Conservation (phyloP, 2,888 invertebrate species). For the Scaptomyza parva region DNA sequence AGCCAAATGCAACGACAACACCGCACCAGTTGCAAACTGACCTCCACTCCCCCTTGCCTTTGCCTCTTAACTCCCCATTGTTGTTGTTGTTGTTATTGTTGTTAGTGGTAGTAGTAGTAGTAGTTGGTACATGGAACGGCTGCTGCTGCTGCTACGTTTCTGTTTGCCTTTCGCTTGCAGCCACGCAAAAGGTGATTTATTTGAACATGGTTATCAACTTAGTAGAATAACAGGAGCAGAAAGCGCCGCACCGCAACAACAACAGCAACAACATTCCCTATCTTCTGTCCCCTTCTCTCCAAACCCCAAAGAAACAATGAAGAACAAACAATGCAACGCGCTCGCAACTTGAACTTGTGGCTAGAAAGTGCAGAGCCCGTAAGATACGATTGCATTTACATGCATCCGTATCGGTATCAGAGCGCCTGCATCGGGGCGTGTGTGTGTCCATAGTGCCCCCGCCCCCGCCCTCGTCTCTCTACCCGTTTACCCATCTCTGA, state of each 20-base stretch:
- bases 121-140: slow-evolving; percentile 46
- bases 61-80: background rate
- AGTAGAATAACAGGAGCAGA: slow-evolving; percentile 83
- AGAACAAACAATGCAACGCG: slow-evolving; percentile 80
- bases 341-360: slow-evolving; percentile 78
- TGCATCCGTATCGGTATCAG: slow-evolving; percentile 77
- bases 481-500: background rate
- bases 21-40: slow-evolving; percentile 49
- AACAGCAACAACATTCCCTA: slow-evolving; percentile 22
- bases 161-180: slow-evolving; percentile 77
- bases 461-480: background rate
- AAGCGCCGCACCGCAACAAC: slow-evolving; percentile 73
- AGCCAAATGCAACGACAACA: slow-evolving; percentile 78
- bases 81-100: slow-evolving; percentile 21
- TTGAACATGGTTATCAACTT: slow-evolving; percentile 85
- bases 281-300: slow-evolving; percentile 14
- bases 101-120: slow-evolving; percentile 31
- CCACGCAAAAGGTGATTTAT: slow-evolving; percentile 84
- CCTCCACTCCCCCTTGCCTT: background rate
- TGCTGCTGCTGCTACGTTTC: slow-evolving; percentile 51
- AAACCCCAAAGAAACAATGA: slow-evolving; percentile 66
- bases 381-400: slow-evolving; percentile 82
- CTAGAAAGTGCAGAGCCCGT: slow-evolving; percentile 81
- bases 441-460: slow-evolving; percentile 33
- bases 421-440: slow-evolving; percentile 80